Conservation (phyloP, 2,888 invertebrate genomes). For the Eupithecia subumbrata region DNA sequence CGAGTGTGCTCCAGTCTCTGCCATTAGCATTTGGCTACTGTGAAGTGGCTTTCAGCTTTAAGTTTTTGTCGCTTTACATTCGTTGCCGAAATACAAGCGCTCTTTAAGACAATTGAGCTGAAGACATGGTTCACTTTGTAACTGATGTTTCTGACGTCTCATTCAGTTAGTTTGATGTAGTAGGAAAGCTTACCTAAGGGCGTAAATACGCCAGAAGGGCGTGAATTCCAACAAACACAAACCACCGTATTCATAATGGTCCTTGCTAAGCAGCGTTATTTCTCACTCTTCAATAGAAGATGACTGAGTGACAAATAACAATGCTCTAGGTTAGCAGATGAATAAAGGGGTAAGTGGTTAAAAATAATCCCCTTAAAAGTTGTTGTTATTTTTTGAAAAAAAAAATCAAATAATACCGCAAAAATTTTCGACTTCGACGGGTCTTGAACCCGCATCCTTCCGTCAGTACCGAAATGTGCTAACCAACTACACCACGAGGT, state of each 20-base stretch:
- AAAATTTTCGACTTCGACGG: too few relatives aligned
- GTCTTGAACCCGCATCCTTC: too few relatives aligned
- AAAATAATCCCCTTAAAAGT: neutral
- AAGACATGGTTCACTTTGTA: conserved; percentile 23
- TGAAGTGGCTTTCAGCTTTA: conserved; percentile 39
- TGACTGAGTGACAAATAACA: too few relatives aligned
- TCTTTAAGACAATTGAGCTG: conserved; percentile 29
- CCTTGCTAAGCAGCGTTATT: too few relatives aligned
- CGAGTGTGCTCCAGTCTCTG: conserved; percentile 30
- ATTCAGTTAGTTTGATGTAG: neutral
- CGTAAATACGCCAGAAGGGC: too few relatives aligned
- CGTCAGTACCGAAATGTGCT: too few relatives aligned
- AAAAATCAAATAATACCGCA: too few relatives aligned
- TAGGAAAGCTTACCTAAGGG: too few relatives aligned
- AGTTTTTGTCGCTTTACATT: conserved; percentile 38
- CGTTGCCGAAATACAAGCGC: conserved; percentile 31
- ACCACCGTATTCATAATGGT: neutral
- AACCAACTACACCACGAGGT: too few relatives aligned
- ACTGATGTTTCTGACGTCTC: conserved; percentile 1
- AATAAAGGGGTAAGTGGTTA: neutral
- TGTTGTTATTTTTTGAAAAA: too few relatives aligned
- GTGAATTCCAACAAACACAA: neutral
- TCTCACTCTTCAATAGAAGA: too few relatives aligned
- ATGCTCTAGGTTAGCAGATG: too few relatives aligned
- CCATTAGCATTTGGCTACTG: conserved; percentile 51